A percentile compares a stretch with the other conserved stretches of the same genome.
phyloP scores from a whole-genome alignment of 2,797 vertebrate genomes.

The Liasis olivaceus region DNA sequence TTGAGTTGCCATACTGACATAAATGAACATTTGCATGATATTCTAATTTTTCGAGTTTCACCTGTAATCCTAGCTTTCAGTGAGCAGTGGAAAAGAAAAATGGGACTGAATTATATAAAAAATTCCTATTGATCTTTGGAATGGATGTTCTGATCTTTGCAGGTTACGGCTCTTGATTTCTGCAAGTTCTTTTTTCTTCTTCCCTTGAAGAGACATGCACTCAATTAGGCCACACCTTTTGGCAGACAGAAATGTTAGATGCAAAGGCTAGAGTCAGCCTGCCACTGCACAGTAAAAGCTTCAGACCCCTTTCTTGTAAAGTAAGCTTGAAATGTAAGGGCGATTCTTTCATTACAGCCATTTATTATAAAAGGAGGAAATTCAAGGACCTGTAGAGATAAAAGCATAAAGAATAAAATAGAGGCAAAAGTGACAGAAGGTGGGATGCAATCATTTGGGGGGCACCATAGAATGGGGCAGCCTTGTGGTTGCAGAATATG shows the following conservation, averaged over 20 bases:
- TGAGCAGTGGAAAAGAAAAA: not conserved
- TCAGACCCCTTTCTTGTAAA: not conserved
- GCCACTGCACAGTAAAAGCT: not conserved
- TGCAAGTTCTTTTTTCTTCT: not conserved
- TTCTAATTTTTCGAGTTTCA: too few relatives aligned
- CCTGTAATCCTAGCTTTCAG: not conserved
- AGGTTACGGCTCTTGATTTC: not conserved
- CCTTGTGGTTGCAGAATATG: not conserved
- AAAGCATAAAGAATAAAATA: not conserved
- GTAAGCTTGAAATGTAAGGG: not conserved
- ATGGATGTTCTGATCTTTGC: constrained; percentile 22
- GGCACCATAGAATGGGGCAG: not conserved
- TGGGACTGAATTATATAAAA: not conserved
- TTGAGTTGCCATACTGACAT: too few relatives aligned
- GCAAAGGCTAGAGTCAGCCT: not conserved
- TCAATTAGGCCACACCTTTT: not conserved
- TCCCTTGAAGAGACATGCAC: not conserved
- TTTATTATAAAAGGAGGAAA: not conserved
- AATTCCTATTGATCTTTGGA: not conserved
- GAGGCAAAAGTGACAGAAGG: not conserved
- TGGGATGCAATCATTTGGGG: not conserved
- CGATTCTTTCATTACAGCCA: not conserved
- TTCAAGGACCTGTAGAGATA: not conserved
- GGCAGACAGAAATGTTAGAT: not conserved
- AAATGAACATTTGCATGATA: too few relatives aligned